Evolutionary conservation across 2,888 invertebrate species (phyloP), one percentile per base, ranked within the genome.

Genomic region (Petrophora chlorosata): DNA sequence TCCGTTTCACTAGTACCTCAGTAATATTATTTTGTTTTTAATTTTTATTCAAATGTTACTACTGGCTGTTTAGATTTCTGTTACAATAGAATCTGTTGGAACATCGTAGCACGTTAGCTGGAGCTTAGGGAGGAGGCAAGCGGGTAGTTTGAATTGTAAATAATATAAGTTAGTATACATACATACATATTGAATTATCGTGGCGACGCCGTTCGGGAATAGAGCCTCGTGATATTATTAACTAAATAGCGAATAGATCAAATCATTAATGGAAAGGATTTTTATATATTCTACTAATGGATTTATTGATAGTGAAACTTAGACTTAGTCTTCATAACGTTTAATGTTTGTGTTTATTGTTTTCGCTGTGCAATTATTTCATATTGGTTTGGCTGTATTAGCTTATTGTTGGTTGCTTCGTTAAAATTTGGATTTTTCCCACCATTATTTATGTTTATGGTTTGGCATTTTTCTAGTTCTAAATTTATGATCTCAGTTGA

Each of bases 211-310:
- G 39, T 3, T 10, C 30, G 43, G 79, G 79, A 80, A 79, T 77
- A 74, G 74, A 79, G 87, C 90, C 89, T 85, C 90, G 90, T 90
- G 90, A 90, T 90, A 90, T 89, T 87, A 86, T 83, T 79, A 87
- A 86, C 76, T 85, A 86, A 82, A 85, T 88, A 89, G 85, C 79
- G 78, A 85, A 87, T 89, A 88, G 85, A 85, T 85, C 79, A 87
- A 88, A 89, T 85, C 88, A 87, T 86, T 88, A 87, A 84, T 78
- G 85, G 85, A 88, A 85, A 73, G 85, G 81, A 86, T 87, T 90
- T 89, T 88, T 89, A 89, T 89, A 89, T 90, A 89, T 89, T 89
- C 87, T 85, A 86, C 83, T 88, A 85, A 88, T 86, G 83, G 85
- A 85, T 88, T 85, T 83, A 88, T 86, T 80, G 70, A 77, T 90